Conservation (phyloP, 2,888 invertebrate species). For the Tanypteryx hageni region DNA sequence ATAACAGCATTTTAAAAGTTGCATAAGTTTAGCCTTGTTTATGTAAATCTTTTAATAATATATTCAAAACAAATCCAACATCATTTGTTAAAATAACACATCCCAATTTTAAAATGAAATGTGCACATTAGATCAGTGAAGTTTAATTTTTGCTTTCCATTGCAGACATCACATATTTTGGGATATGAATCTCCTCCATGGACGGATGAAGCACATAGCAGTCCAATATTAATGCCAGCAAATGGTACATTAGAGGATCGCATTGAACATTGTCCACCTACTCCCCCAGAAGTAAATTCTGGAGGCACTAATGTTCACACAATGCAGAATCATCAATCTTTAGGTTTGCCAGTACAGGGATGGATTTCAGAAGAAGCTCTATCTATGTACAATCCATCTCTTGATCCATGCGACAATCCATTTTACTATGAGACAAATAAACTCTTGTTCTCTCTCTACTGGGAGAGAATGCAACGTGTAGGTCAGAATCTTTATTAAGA, state of each 20-base stretch:
- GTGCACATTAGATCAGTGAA: not conserved
- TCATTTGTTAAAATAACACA: no score
- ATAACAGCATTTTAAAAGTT: no score
- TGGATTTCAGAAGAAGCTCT: slow-evolving; percentile 66
- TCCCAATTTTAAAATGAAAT: not conserved
- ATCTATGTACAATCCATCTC: slow-evolving; percentile 83
- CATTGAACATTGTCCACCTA: slow-evolving; percentile 51
- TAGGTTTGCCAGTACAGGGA: slow-evolving; percentile 29
- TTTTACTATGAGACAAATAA: slow-evolving; percentile 92
- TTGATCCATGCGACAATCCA: slow-evolving; percentile 87
- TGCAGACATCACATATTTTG: slow-evolving; percentile 22
- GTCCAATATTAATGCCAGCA: slow-evolving; percentile 27
- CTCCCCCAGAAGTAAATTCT: slow-evolving; percentile 49
- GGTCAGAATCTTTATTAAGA: slow-evolving; percentile 68
- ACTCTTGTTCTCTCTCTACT: slow-evolving; percentile 89
- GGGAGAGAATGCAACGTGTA: slow-evolving; percentile 86
- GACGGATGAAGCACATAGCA: slow-evolving; percentile 51
- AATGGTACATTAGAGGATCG: not conserved
- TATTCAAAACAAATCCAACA: no score
- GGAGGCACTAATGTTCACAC: slow-evolving; percentile 1
- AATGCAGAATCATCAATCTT: not conserved
- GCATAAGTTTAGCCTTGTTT: no score
- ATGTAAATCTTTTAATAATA: no score
- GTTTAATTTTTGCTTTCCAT: not conserved
- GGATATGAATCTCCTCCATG: slow-evolving; percentile 55